phyloP scores from a whole-genome alignment of 2,797 vertebrate genomes.

The Lacerta bilineata region DNA sequence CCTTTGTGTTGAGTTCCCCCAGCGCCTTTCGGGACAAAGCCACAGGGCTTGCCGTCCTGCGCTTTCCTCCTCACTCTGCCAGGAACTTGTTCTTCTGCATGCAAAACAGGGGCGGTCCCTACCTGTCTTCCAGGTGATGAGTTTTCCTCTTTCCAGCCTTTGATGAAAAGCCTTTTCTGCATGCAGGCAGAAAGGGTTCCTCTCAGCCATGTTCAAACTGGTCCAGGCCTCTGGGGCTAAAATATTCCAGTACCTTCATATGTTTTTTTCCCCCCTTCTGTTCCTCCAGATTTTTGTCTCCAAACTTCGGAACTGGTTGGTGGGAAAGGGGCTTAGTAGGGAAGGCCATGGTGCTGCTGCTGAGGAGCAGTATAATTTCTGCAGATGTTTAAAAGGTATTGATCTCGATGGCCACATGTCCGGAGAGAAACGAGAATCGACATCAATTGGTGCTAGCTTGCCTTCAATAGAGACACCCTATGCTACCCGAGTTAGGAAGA shows the following conservation, averaged over 20 bases:
- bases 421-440: neutral
- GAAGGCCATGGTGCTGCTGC: neutral
- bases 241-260: neutral
- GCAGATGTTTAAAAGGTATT: too few relatives aligned
- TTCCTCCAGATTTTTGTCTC: neutral
- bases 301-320: neutral
- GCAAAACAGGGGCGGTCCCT: constrained; percentile 17
- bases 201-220: neutral
- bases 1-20: neutral
- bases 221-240: neutral
- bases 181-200: neutral
- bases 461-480: too few relatives aligned
- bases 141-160: neutral
- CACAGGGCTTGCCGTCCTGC: too few relatives aligned
- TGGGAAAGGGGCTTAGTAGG: neutral
- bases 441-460: too few relatives aligned
- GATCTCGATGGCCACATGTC: too few relatives aligned
- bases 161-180: neutral
- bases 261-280: neutral
- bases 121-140: neutral
- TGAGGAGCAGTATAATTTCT: too few relatives aligned
- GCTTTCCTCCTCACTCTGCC: neutral
- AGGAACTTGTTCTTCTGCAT: neutral
- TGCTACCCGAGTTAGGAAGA: too few relatives aligned
- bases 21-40: neutral